Evolutionary conservation across 2,797 vertebrate genomes (phyloP).

Genomic region (Rhincodon typus): DNA sequence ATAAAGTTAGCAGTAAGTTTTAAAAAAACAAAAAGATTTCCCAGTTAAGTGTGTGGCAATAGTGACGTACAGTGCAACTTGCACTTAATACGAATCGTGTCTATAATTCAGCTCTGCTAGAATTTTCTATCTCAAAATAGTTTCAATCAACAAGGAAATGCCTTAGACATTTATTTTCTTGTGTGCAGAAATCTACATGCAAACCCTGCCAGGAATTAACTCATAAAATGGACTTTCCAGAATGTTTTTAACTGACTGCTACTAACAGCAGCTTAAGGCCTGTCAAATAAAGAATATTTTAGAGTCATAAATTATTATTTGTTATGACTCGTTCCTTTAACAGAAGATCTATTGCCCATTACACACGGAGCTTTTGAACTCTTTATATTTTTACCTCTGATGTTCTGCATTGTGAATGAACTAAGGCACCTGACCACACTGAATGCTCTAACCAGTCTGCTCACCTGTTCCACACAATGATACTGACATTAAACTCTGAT

Average conservation of each 20-base stretch:
- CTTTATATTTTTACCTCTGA: background rate
- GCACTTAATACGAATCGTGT: background rate
- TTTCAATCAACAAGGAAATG: background rate
- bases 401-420: background rate
- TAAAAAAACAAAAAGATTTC: background rate
- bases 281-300: background rate
- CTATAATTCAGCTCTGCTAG: background rate
- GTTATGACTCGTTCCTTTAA: background rate
- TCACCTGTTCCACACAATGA: background rate
- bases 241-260: background rate
- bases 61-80: background rate
- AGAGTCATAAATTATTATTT: background rate
- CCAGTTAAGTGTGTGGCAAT: background rate
- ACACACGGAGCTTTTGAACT: background rate
- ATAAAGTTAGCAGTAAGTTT: background rate
- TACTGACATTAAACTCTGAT: background rate
- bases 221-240: background rate
- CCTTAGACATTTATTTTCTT: background rate
- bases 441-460: background rate
- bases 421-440: background rate
- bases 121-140: background rate
- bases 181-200: background rate
- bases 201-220: background rate
- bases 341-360: background rate
- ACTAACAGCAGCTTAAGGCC: background rate